Evolutionary conservation across 2,797 vertebrate genomes (phyloP), one percentile per base, ranked within the genome.

Genomic region (Propithecus perrieri): DNA sequence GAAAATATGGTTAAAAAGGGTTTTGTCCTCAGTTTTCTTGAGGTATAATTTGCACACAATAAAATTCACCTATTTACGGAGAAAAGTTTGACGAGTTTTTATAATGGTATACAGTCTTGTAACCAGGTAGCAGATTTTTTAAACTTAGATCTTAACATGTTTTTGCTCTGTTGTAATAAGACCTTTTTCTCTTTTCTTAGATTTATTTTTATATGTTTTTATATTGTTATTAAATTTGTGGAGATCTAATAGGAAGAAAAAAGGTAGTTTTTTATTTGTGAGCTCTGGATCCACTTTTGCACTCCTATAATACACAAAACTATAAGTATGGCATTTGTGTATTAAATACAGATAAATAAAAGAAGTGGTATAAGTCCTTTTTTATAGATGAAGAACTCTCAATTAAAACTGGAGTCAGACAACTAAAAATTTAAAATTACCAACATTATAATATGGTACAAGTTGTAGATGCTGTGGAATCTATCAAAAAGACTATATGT

Each of bases 191-290:
- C 22, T 85, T 91, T 48, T 71, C 53, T 50, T 81, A 88, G 28
- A 74, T 87, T 84, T 84, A 76, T 97, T 94, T 92, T 63, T 85
- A 1, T 78, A 78, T 92, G 57, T 97, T 94, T 92, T 57, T 89
- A 2, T 74, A 78, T 92, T 85, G 15, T 76, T 89, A 12, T 55
- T 84, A 93, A 46, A 18, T 95, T 93, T 83, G 41, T 71, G 2
- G n/a, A 95, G 24, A 33, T 72, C 26, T 88, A 71, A 85, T 89
- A 92, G n/a, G 24, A 81, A 74, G 17, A 80, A 46, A 33, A 76
- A 89, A 28, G 24, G 17, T 85, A 63, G 26, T 24, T 84, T 74
- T 67, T 26, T 55, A 10, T 81, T 67, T 94, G 30, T 95, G 87
- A 87, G 13, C 65, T 53, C 12, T 48, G 57, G 13, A 63, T 88